phyloP scores from a whole-genome alignment of 2,888 invertebrate genomes.

The Pecten maximus region DNA sequence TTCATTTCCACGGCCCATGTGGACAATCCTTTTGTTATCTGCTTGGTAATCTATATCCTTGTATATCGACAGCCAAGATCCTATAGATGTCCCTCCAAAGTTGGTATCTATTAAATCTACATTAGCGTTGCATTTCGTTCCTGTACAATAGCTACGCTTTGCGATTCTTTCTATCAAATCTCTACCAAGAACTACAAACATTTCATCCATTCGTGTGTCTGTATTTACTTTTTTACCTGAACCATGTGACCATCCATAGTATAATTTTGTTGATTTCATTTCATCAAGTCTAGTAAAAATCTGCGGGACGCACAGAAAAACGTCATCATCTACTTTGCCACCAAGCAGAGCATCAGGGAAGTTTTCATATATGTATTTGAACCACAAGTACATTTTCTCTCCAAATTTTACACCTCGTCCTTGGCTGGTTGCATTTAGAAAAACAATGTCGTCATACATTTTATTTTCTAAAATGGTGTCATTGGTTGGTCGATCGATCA shows the following conservation, averaged over 20 bases:
- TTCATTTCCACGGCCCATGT: not conserved
- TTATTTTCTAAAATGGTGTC: not conserved
- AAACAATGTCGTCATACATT: conserved; percentile 43
- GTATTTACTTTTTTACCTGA: not conserved
- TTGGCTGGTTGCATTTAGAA: conserved; percentile 8
- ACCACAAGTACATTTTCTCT: conserved; percentile 38
- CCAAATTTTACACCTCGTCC: conserved; percentile 36
- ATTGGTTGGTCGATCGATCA: conserved; percentile 35
- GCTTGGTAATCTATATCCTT: not conserved
- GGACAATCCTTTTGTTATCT: conserved; percentile 31
- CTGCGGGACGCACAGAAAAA: conserved; percentile 37
- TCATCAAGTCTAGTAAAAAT: conserved; percentile 35
- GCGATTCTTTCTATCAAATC: conserved; percentile 38
- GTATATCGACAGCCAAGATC: conserved; percentile 40
- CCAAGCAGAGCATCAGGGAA: conserved; percentile 37
- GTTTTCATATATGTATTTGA: conserved; percentile 26
- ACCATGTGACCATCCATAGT: conserved; percentile 37
- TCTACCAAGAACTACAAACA: conserved; percentile 45
- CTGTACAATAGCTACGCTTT: conserved; percentile 17
- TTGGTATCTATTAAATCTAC: not conserved
- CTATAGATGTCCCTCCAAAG: not conserved
- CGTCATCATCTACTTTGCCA: conserved; percentile 43
- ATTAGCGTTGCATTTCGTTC: not conserved
- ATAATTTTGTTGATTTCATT: conserved; percentile 30
- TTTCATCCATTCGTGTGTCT: conserved; percentile 37